Evolutionary conservation across 2,797 vertebrate species (phyloP), one percentile per base, ranked within the genome.

Genomic region (Rhinophrynus dorsalis): DNA sequence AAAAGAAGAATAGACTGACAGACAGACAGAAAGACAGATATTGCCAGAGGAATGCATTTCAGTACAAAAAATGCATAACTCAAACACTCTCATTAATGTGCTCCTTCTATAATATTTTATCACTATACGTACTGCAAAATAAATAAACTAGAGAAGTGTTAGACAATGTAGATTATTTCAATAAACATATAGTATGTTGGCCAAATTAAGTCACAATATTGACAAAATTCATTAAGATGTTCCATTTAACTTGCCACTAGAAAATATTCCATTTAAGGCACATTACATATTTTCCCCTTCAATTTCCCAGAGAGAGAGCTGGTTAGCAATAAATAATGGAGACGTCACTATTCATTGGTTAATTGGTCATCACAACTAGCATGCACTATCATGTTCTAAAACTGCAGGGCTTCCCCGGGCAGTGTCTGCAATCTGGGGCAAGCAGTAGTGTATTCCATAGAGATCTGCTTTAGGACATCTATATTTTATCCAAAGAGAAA

Each of bases 281-380:
- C 60, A 18, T 29, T 5, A 42, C 42, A 62, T 17, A 56, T 42
- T 20, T 52, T 45, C 35, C 29, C 50, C 54, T 44, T 62, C n/a
- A 13, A 47, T 63, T 70, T 18, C 48, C 48, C 32, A 48, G 47
- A n/a, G n/a, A 23, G 33, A 37, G 20, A 29, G 33, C 37, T 54
- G 23, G n/a, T 44, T 17, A 37, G 15, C 37, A 54, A 18, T 52
- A 33, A 69, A 42, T 61, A 70, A 62, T 70, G 40, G 10, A 30
- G 20, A 63, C 35, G 48, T 70, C 58, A 63, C 40, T 69, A 45
- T 69, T 62, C 29, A 69, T 61, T 69, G 67, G 67, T 26, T 69
- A 69, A 55, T 69, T 61, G 37, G 48, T 45, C 38, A 54, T 69
- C 58, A 69, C 26, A 52, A 17, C 26, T 29, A 45, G 12, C 5